phyloP scores from a whole-genome alignment of 2,888 invertebrate genomes.

The Xestia ashworthii region DNA sequence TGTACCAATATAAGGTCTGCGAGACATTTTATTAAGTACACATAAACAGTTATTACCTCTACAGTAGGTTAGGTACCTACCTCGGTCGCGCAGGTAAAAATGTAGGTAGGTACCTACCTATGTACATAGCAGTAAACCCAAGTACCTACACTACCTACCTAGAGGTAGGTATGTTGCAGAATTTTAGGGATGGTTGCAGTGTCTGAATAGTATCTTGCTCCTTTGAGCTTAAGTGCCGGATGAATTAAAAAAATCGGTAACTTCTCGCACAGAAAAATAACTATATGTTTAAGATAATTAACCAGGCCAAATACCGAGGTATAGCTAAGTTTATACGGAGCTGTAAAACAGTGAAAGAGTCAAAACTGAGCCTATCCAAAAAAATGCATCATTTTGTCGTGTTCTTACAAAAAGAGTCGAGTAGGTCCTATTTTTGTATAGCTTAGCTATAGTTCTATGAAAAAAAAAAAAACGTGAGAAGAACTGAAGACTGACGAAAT shows the following conservation, averaged over 20 bases:
- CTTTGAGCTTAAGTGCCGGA: too few species aligned
- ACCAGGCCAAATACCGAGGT: too few species aligned
- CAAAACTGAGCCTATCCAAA: neutral
- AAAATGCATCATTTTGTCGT: neutral
- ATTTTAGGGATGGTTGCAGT: slow-evolving; percentile 1
- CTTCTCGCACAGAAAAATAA: too few species aligned
- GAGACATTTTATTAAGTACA: slow-evolving; percentile 6
- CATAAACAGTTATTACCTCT: slow-evolving; percentile 3
- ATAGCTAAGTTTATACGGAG: too few species aligned
- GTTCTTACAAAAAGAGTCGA: neutral
- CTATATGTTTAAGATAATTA: too few species aligned
- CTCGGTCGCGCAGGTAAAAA: slow-evolving; percentile 2
- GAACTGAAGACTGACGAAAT: neutral
- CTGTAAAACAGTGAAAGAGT: too few species aligned
- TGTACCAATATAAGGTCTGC: neutral
- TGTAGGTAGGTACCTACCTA: neutral
- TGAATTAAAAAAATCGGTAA: too few species aligned
- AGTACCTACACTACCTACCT: neutral
- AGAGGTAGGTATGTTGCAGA: neutral
- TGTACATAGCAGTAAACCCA: neutral
- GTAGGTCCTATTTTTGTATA: neutral
- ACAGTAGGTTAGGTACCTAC: neutral
- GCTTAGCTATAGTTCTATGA: too few species aligned
- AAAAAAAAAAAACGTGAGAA: too few species aligned
- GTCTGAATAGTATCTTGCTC: neutral